A percentile compares a stretch with the other conserved stretches of the same genome.
Conservation (phyloP, 2,888 invertebrate species). For the Apeira syringaria region DNA sequence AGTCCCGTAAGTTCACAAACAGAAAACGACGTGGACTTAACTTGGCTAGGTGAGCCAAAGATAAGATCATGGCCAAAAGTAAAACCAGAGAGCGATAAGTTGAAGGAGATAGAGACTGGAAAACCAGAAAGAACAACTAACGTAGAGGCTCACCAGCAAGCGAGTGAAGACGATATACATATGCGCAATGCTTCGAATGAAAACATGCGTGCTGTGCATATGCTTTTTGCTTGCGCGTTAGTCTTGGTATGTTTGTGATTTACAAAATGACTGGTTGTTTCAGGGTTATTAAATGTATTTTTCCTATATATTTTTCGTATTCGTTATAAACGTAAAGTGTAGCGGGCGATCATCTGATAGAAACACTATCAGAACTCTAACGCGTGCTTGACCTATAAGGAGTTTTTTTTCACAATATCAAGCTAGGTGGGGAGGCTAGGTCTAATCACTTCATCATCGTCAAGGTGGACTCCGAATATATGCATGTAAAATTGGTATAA, state of each 20-base stretch:
- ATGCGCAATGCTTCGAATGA: conserved; percentile 29
- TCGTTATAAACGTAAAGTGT: no score
- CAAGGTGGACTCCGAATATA: no score
- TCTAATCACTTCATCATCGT: no score
- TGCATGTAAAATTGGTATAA: no score
- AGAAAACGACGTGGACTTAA: neutral
- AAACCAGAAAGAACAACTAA: conserved; percentile 28
- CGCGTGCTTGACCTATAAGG: no score
- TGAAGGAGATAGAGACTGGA: conserved; percentile 30
- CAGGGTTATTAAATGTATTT: conserved; percentile 28
- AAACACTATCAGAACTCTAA: no score
- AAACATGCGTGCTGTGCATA: conserved; percentile 32
- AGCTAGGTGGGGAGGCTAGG: no score
- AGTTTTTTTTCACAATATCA: no score
- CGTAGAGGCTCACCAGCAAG: conserved; percentile 43
- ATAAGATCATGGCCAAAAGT: conserved; percentile 42
- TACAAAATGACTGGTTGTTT: conserved; percentile 6
- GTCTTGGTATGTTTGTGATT: conserved; percentile 40
- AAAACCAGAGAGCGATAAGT: conserved; percentile 25
- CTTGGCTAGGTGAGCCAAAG: conserved; percentile 4
- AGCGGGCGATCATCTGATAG: no score
- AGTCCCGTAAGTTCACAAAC: neutral
- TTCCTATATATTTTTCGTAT: no score
- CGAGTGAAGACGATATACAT: conserved; percentile 15
- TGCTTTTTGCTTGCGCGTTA: conserved; percentile 37